A percentile compares a stretch with the other conserved stretches of the same genome.
phyloP scores from a whole-genome alignment of 1,140 invertebrate species.

The Halesus radiatus region DNA sequence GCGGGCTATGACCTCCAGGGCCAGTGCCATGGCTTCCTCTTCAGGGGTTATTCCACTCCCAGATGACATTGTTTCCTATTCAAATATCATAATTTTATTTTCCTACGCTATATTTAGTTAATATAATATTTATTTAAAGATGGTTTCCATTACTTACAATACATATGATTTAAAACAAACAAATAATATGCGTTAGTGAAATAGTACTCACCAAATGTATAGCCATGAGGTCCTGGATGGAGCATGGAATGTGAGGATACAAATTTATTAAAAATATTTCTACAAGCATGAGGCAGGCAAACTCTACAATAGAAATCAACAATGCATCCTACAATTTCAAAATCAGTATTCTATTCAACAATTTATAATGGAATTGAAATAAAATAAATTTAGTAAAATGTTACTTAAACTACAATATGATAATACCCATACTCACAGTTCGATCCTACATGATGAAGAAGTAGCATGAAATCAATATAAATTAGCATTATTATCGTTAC shows the following conservation, averaged over 20 bases:
- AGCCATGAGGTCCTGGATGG: slow-evolving; percentile 62
- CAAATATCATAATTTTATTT: not conserved
- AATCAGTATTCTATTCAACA: not conserved
- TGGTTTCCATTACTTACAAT: no score
- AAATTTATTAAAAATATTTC: not conserved
- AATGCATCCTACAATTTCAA: not conserved
- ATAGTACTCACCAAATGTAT: slow-evolving; percentile 63
- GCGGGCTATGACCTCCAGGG: slow-evolving; percentile 79
- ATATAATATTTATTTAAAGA: no score
- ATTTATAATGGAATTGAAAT: not conserved
- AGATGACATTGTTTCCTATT: slow-evolving; percentile 65
- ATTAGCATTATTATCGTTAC: not conserved
- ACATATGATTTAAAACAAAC: no score
- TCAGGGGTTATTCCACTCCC: slow-evolving; percentile 73
- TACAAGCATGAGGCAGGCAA: slow-evolving; percentile 21
- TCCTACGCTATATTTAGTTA: no score
- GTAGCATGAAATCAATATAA: slow-evolving; percentile 41
- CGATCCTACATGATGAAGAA: slow-evolving; percentile 62
- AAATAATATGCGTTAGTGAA: no score
- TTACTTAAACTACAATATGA: not conserved
- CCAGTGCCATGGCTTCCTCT: slow-evolving; percentile 78
- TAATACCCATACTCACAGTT: slow-evolving; percentile 62
- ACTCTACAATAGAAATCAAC: no score
- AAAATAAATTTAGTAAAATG: not conserved
- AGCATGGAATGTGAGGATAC: slow-evolving; percentile 34